Evolutionary conservation across 2,888 invertebrate species (phyloP), one percentile per base, ranked within the genome.

Genomic region (Philopedon plagiatum): DNA sequence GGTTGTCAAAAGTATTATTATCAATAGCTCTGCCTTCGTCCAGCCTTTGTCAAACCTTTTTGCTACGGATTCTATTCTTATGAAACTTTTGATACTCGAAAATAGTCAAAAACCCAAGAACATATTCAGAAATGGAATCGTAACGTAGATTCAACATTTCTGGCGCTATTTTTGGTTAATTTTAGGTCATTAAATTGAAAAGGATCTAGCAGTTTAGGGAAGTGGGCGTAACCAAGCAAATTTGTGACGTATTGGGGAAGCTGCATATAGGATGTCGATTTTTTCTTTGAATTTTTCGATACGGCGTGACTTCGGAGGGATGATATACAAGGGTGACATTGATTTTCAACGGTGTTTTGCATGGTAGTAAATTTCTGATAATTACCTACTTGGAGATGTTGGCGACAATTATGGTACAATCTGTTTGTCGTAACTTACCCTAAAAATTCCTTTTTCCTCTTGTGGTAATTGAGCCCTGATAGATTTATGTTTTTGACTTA

Each of bases 11-110:
- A 67, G 71, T 75, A 73, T 78, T 78, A 77, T 76, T 78, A 74
- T 75, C 76, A 78, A 75, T 76, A 78, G 78, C 34, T 76, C 77
- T 77, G 80, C 81, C 82, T 77, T 67, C 75, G 77, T 76, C 71
- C 78, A 72, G 77, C 78, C 79, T 76, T 78, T 78, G 79, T 78
- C 78, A 79, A 79, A 76, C 78, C 79, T 78, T 76, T 77, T 77
- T 76, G 66, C 71, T 71, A 62, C 63, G 71, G 46, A 60, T 60
- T 68, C 73, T 64, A 56, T 71, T 76, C 65, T 63, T 29, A 58
- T 46, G 18, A 57, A 64, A 73, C 74, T 74, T 74, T 76, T 75
- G 73, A 76, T 74, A 58, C 67, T 67, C 44, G 34, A 69, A 62
- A 73, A 70, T 65, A 49, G 44, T 46, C 41, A 9, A 29, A 67